Conservation (phyloP, 2,888 invertebrate species). For the Oscheius sp. region DNA sequence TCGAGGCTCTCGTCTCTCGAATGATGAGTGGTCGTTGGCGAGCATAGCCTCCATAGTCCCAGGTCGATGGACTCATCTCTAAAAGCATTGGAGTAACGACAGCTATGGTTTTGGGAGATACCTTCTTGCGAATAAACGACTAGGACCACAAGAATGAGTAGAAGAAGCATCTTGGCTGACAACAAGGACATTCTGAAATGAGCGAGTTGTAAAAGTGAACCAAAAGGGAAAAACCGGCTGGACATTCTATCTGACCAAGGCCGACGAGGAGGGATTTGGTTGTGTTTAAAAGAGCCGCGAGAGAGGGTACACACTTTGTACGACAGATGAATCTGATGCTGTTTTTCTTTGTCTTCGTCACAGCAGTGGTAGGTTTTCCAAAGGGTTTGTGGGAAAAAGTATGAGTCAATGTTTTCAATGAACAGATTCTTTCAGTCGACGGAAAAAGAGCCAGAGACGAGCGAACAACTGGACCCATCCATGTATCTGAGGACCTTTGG, state of each 20-base stretch:
- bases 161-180: background rate
- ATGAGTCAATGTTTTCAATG: too few relatives aligned
- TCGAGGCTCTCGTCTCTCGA: slow-evolving; percentile 40
- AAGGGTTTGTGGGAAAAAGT: too few relatives aligned
- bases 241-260: background rate
- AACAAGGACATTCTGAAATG: background rate
- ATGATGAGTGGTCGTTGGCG: slow-evolving; percentile 41
- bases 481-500: slow-evolving; percentile 28
- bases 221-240: background rate
- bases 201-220: background rate
- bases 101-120: background rate
- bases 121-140: slow-evolving; percentile 26
- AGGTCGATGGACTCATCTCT: background rate
- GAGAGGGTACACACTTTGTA: background rate
- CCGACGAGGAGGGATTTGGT: background rate
- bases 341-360: too few relatives aligned
- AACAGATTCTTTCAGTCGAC: slow-evolving; percentile 3
- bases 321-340: too few relatives aligned
- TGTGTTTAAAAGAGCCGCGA: background rate
- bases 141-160: slow-evolving; percentile 13
- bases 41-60: background rate
- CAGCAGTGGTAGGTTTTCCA: too few relatives aligned
- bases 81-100: background rate
- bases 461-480: slow-evolving; percentile 31
- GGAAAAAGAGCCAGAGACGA: slow-evolving; percentile 28